Evolutionary conservation across 2,797 vertebrate genomes (phyloP).

Genomic region (Molothrus ater): DNA sequence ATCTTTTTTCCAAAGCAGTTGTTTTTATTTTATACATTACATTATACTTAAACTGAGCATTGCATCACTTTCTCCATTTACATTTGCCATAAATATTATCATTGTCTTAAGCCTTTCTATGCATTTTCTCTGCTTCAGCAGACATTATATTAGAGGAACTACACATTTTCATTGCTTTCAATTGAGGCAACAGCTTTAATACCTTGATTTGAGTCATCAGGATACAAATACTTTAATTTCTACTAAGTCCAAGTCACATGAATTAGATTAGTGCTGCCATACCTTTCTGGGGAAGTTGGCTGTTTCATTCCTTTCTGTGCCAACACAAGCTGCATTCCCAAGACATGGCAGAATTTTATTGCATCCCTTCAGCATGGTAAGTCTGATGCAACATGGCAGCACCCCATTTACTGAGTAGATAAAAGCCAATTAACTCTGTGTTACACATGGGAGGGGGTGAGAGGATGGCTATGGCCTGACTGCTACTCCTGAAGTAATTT

Average conservation of each 20-base stretch:
- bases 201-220: background rate
- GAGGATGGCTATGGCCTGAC: background rate
- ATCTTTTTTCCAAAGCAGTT: background rate
- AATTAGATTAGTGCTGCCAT: background rate
- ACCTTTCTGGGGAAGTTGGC: background rate
- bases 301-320: background rate
- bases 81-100: background rate
- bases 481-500: background rate
- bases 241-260: background rate
- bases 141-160: background rate
- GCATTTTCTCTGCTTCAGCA: background rate
- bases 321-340: background rate
- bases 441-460: background rate
- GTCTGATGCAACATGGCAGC: background rate
- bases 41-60: background rate
- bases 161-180: background rate
- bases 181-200: background rate
- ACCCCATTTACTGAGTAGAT: background rate
- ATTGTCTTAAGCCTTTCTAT: background rate
- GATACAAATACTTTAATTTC: background rate
- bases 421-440: background rate
- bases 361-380: background rate
- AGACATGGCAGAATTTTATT: background rate
- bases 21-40: background rate
- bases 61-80: background rate